phyloP scores from a whole-genome alignment of 1,140 invertebrate species.

The Hydropsyche tenuis region DNA sequence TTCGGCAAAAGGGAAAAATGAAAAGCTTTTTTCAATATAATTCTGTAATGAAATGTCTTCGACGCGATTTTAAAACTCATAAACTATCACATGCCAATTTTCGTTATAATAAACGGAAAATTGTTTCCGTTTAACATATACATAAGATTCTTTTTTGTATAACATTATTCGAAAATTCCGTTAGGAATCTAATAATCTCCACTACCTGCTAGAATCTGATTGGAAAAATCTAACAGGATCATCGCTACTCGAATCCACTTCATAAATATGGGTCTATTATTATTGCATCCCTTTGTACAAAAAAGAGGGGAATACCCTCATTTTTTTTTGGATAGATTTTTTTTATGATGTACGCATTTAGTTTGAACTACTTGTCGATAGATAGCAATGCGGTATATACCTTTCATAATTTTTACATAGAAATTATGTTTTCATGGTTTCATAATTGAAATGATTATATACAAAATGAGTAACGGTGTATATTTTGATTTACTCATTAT shows the following conservation, averaged over 20 bases:
- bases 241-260: conserved; percentile 23
- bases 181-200: neutral
- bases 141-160: too few relatives aligned
- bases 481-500: neutral
- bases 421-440: neutral
- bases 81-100: neutral
- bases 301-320: conserved; percentile 16
- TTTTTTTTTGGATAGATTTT: conserved; percentile 36
- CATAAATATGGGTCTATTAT: conserved; percentile 36
- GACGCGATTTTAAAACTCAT: conserved; percentile 2
- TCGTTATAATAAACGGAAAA: neutral
- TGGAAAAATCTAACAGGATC: conserved; percentile 29
- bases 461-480: neutral
- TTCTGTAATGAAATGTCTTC: conserved; percentile 24
- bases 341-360: conserved; percentile 11
- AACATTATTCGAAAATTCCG: neutral
- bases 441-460: neutral
- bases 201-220: conserved; percentile 43
- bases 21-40: conserved; percentile 25
- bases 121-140: neutral
- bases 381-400: conserved; percentile 18
- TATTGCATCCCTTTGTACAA: conserved; percentile 31
- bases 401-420: neutral
- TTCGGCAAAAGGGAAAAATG: conserved; percentile 28
- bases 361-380: conserved; percentile 45